phyloP scores from a whole-genome alignment of 37 sponge, comb jelly and placozoan genomes.

The Axinella damicornis region DNA sequence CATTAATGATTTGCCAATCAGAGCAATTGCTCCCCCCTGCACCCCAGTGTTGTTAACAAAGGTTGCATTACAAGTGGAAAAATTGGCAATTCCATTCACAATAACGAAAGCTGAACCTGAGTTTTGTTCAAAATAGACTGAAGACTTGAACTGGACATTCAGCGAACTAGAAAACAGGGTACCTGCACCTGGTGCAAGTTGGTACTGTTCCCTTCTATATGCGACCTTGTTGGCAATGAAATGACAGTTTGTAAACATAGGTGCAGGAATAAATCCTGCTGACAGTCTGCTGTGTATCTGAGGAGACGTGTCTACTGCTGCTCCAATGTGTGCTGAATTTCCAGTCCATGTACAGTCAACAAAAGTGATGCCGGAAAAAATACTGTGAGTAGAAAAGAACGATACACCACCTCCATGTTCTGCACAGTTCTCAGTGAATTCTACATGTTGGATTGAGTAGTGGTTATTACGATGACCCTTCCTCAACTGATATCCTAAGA shows the following conservation, averaged over 20 bases:
- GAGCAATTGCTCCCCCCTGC: slow-evolving; percentile 41
- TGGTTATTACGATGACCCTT: background rate
- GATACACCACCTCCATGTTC: background rate
- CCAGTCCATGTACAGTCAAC: background rate
- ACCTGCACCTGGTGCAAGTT: background rate
- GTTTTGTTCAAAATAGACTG: slow-evolving; percentile 8
- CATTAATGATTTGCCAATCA: slow-evolving; percentile 25
- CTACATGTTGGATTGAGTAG: background rate
- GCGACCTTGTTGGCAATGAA: background rate
- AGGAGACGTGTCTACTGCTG: slow-evolving; percentile 42
- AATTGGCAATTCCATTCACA: slow-evolving; percentile 30
- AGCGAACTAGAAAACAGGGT: slow-evolving; percentile 13
- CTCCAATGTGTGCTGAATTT: slow-evolving; percentile 25
- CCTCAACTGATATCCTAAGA: background rate
- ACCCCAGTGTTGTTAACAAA: slow-evolving; percentile 29
- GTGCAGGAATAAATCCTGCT: slow-evolving; percentile 5
- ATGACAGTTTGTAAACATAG: slow-evolving; percentile 1
- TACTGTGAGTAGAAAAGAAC: background rate
- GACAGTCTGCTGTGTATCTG: background rate
- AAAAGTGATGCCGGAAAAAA: background rate
- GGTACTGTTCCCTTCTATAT: background rate
- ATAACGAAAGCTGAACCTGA: slow-evolving; percentile 26
- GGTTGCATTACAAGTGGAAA: slow-evolving; percentile 14
- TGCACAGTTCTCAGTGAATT: slow-evolving; percentile 14
- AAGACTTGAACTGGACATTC: slow-evolving; percentile 21